Percentiles rank a stretch among this genome's conserved stretches.
These are phyloP conservation scores for Idaea straminata DNA, from an alignment of 2,888 invertebrate species.

Conservation along the genomic window DNA sequence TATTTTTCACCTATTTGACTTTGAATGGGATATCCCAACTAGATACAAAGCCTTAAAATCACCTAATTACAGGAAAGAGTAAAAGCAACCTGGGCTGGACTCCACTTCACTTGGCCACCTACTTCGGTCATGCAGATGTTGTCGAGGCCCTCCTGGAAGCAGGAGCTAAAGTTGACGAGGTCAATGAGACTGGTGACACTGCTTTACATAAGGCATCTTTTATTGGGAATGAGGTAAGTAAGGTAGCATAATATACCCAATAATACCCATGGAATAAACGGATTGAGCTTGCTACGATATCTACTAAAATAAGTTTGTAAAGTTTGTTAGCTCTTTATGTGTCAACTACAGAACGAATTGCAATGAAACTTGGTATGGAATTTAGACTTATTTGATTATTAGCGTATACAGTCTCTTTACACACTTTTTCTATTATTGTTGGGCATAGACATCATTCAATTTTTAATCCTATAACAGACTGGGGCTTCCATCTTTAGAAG, in stretches of 20 bases:
- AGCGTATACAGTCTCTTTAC: no score
- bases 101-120: conserved; percentile 83
- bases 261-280: conserved; percentile 7
- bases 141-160: conserved; percentile 78
- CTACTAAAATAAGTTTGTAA: neutral
- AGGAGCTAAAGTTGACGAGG: conserved; percentile 80
- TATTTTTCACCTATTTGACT: no score
- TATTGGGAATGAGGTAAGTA: conserved; percentile 82
- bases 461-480: no score
- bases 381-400: no score
- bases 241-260: neutral
- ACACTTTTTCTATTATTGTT: no score
- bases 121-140: conserved; percentile 83
- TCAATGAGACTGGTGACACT: conserved; percentile 83
- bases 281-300: neutral
- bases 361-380: neutral
- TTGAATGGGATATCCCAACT: no score
- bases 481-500: no score
- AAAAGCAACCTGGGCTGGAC: conserved; percentile 85
- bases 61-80: conserved; percentile 68
- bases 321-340: neutral
- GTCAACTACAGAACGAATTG: neutral
- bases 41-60: no score
- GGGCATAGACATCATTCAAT: no score
- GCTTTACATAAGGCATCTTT: conserved; percentile 84